These are phyloP conservation scores for Meiosimyza platycephala DNA, from an alignment of 2,888 invertebrate species.

Conservation along the genomic window DNA sequence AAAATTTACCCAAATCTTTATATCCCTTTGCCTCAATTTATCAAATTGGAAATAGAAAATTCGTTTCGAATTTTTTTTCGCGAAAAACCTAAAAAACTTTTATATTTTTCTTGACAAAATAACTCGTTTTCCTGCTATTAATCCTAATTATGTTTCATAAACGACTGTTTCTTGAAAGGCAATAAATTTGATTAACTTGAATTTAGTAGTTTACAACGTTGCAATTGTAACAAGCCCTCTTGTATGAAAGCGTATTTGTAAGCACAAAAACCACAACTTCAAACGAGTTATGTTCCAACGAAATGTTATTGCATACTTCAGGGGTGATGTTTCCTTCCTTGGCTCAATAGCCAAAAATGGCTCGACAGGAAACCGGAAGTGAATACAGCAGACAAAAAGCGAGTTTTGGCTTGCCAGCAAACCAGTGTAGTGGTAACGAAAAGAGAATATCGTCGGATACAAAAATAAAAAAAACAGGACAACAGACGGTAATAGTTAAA, in stretches of 20 bases:
- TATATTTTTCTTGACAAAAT: too few relatives aligned
- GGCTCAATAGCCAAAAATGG: conserved; percentile 31
- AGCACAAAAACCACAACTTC: background rate
- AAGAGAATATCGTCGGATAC: background rate
- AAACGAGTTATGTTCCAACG: background rate
- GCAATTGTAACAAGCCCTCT: background rate
- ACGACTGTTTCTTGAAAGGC: background rate
- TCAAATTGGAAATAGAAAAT: too few relatives aligned
- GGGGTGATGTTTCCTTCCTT: conserved; percentile 42
- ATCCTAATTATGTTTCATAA: conserved; percentile 11
- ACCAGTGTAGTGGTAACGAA: background rate
- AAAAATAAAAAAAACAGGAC: conserved; percentile 9
- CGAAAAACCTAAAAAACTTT: too few relatives aligned
- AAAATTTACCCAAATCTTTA: too few relatives aligned
- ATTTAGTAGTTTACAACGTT: background rate
- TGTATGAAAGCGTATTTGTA: background rate
- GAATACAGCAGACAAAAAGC: background rate
- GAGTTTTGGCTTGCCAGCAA: conserved; percentile 13
- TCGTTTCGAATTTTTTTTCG: too few relatives aligned
- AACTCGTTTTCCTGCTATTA: background rate
- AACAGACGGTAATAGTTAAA: conserved; percentile 1
- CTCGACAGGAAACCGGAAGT: conserved; percentile 41
- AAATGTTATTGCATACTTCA: conserved; percentile 25
- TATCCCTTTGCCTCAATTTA: too few relatives aligned
- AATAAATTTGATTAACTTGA: conserved; percentile 24